Evolutionary conservation across 35 echinoderm and acorn worm species (phyloP).

Genomic region (Eucidaris tribuloides): DNA sequence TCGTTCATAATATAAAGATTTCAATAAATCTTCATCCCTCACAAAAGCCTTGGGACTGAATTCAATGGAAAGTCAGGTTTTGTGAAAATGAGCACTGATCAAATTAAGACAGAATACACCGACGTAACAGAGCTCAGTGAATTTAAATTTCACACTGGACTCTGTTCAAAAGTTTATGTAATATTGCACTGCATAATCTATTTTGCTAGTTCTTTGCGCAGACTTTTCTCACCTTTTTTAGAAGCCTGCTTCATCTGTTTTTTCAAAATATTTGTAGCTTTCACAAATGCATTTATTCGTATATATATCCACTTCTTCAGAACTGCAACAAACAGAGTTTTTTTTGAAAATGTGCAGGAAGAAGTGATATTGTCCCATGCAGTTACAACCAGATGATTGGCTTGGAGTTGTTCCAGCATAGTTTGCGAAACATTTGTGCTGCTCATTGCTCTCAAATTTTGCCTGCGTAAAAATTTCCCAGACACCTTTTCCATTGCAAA

Average conservation of each 20-base stretch:
- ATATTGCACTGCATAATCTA: not conserved
- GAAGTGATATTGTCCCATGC: constrained; percentile 5
- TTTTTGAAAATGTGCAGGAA: not conserved
- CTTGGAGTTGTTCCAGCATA: not conserved
- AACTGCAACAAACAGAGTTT: not conserved
- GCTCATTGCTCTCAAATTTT: not conserved
- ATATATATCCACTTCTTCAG: not conserved
- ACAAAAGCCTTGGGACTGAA: no score
- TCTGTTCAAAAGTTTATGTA: no score
- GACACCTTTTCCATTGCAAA: not conserved
- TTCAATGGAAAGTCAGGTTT: no score
- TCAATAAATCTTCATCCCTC: no score
- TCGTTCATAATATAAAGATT: no score
- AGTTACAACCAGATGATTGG: not conserved
- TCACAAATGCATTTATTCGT: constrained; percentile 1
- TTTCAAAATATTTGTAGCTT: not conserved
- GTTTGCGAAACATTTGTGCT: not conserved
- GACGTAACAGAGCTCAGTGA: no score
- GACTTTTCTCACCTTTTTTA: not conserved
- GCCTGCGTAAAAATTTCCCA: not conserved
- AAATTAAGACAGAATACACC: no score
- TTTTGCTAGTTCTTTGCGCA: not conserved
- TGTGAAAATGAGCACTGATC: no score
- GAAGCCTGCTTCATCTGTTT: constrained; percentile 4
- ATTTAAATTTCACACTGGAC: no score